Conservation (phyloP, 2,113 vertebrate species). For the Pituophis catenifer region DNA sequence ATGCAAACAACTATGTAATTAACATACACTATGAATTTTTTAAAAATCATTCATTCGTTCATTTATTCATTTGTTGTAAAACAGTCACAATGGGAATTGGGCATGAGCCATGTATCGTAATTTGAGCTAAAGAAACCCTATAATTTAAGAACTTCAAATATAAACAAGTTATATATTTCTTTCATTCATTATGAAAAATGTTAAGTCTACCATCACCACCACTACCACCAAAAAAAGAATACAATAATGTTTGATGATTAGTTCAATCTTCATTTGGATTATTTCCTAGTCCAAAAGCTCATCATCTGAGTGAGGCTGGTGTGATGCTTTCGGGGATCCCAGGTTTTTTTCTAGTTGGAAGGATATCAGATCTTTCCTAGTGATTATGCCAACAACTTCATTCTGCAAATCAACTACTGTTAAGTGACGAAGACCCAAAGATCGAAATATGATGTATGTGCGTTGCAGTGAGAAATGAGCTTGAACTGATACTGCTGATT, state of each 20-base stretch:
- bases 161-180: constrained; percentile 7
- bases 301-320: constrained; percentile 22
- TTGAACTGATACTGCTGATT: constrained; percentile 52
- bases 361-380: constrained; percentile 53
- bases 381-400: constrained; percentile 47
- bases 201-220: not conserved
- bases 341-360: constrained; percentile 43
- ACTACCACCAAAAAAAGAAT: not conserved
- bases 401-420: constrained; percentile 49
- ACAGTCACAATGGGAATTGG: not conserved
- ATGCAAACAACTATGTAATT: not conserved
- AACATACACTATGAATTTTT: not conserved
- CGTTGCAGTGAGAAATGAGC: constrained; percentile 52
- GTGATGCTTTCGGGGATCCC: not conserved
- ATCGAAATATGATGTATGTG: constrained; percentile 47
- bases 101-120: not conserved
- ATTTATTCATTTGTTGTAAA: not conserved
- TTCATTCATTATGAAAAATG: not conserved
- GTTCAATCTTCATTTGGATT: not conserved
- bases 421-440: constrained; percentile 54
- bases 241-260: not conserved
- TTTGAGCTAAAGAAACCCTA: not conserved
- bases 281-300: constrained; percentile 26
- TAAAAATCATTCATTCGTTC: not conserved
- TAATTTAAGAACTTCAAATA: not conserved